These are phyloP conservation scores for Atethmia centrago DNA, from an alignment of 2,888 invertebrate species.

Conservation along the genomic window DNA sequence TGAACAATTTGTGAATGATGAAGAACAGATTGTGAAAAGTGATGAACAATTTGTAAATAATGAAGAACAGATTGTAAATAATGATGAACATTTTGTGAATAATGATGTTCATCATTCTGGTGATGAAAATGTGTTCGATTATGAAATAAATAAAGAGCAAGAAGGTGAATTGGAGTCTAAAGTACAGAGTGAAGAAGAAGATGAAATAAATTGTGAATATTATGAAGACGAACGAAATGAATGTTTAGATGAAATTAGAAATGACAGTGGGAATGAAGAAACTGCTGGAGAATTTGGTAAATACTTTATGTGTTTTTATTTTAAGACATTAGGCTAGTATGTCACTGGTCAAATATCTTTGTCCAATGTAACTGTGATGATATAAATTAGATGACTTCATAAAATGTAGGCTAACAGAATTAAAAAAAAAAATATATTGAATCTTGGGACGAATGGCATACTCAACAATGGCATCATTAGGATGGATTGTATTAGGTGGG, in stretches of 20 bases:
- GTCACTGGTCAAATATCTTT: no score
- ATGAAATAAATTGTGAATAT: conserved; percentile 27
- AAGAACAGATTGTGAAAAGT: neutral
- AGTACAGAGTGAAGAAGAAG: neutral
- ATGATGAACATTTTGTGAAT: neutral
- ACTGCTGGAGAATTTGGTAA: conserved; percentile 39
- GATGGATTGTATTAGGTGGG: no score
- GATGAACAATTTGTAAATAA: neutral
- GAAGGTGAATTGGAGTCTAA: conserved; percentile 1
- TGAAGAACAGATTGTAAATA: neutral
- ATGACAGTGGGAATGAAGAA: conserved; percentile 37
- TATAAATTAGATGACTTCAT: no score
- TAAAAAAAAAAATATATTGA: no score
- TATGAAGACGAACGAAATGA: conserved; percentile 41
- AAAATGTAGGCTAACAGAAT: no score
- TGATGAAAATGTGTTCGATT: conserved; percentile 17
- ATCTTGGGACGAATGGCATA: no score
- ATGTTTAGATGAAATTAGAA: conserved; percentile 44
- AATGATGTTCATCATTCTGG: neutral
- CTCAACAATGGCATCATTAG: no score
- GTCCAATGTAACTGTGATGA: no score
- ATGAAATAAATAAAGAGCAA: conserved; percentile 10
- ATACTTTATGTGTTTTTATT: neutral
- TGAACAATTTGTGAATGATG: neutral
- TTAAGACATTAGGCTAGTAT: no score